These are phyloP conservation scores for Neelides sp. DNA, from an alignment of 1,140 invertebrate species.

Conservation along the genomic window DNA sequence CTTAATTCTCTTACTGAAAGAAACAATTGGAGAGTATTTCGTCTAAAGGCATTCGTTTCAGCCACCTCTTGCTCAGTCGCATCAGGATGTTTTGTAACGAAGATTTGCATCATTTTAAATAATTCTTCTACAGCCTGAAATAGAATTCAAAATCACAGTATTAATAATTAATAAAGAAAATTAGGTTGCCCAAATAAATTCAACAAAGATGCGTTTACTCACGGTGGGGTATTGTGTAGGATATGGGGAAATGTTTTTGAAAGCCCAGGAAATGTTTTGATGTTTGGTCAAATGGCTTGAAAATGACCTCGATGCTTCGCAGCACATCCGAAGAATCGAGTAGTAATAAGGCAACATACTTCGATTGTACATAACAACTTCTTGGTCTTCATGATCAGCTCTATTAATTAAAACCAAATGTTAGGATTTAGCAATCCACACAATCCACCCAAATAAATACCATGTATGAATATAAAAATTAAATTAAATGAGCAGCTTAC, in stretches of 20 bases:
- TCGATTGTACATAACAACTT: slow-evolving; percentile 83
- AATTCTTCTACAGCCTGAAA: slow-evolving; percentile 73
- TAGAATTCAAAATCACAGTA: neutral
- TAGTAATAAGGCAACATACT: slow-evolving; percentile 91
- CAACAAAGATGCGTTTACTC: slow-evolving; percentile 32
- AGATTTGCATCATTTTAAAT: slow-evolving; percentile 73
- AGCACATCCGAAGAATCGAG: slow-evolving; percentile 73
- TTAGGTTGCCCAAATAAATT: too few species aligned
- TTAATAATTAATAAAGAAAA: neutral
- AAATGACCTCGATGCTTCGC: slow-evolving; percentile 69
- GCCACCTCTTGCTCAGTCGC: slow-evolving; percentile 61
- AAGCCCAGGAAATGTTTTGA: slow-evolving; percentile 92
- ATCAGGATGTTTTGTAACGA: slow-evolving; percentile 61
- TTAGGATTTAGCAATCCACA: slow-evolving; percentile 7
- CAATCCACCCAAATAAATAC: neutral
- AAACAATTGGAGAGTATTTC: slow-evolving; percentile 69
- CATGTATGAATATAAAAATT: neutral
- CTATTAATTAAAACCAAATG: slow-evolving; percentile 41
- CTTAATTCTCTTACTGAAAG: slow-evolving; percentile 42
- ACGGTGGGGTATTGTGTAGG: slow-evolving; percentile 77
- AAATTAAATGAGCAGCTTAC: slow-evolving; percentile 44
- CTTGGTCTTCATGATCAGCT: slow-evolving; percentile 88
- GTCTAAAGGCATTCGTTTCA: slow-evolving; percentile 67
- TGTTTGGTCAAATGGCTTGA: slow-evolving; percentile 73
- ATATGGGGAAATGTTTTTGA: slow-evolving; percentile 88